Evolutionary conservation across 2,797 vertebrate species (phyloP), one percentile per base, ranked within the genome.

Genomic region (Crocodylus rhombifer): DNA sequence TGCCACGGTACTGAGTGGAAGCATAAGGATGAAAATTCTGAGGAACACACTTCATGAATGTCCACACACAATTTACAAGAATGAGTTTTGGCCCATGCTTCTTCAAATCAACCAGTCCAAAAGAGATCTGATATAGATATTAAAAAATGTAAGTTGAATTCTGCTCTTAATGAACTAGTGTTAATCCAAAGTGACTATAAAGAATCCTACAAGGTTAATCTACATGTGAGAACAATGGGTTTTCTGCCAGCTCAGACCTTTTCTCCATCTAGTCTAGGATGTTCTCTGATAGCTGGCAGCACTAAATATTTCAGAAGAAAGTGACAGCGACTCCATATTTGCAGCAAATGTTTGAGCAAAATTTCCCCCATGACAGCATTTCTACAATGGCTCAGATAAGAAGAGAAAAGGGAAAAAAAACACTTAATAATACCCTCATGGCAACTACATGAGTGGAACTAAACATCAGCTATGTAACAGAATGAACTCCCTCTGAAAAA

Each of bases 71-170:
- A 74, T 69, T 78, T 81, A 36, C 13, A 80, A 83, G 20, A 2
- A 90, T 3, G 17, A 2, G 42, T 67, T 89, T 83, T 86, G 10
- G n/a, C 67, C 63, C 33, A 16, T 20, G 5, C 9, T 36, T 21
- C 18, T 77, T 8, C 13, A 89, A 64, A 93, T 58, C 4, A 86
- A 62, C 64, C 14, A 7, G 55, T 61, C 79, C 91, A 18, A 74
- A 82, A 33, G 6, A 80, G 81, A 86, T 77, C 25, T n/a, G 16
- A 7, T 42, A 62, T 0, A 62, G 64, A 84, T 8, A 51, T 30
- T 16, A 89, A 88, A 89, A 76, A 14, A 84, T 71, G 30, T 1
- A 4, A 65, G 64, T 88, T 51, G 80, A 89, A 83, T 79, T 82
- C 64, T 62, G 90, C 33, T 76, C 12, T 80, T 17, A 26, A 56